These are phyloP conservation scores for Dolichallabes microphthalmus DNA, from an alignment of 2,113 vertebrate species.

Conservation along the genomic window DNA sequence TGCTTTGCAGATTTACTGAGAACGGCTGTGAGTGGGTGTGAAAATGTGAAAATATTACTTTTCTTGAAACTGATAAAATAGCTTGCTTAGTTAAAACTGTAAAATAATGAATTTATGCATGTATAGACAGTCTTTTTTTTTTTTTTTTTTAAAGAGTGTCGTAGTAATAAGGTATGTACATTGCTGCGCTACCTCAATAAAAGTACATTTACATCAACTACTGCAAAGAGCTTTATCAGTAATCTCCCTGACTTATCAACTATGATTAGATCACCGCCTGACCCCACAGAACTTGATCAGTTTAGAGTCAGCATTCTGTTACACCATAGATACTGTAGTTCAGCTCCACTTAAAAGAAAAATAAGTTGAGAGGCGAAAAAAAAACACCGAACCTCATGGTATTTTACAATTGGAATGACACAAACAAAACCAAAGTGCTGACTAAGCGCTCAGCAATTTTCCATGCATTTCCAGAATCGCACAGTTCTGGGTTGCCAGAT, in stretches of 20 bases:
- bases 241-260: too few relatives aligned
- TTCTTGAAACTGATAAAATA: background rate
- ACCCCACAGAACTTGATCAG: too few relatives aligned
- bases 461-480: constrained; percentile 14
- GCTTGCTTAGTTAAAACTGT: background rate
- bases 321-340: too few relatives aligned
- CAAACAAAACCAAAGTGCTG: background rate
- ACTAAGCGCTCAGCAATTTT: background rate
- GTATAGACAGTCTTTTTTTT: background rate
- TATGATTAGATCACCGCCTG: too few relatives aligned
- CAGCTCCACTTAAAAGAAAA: too few relatives aligned
- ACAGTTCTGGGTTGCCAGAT: background rate
- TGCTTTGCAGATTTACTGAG: background rate
- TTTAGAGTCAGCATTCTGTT: too few relatives aligned
- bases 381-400: too few relatives aligned
- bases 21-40: background rate
- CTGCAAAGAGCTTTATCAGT: too few relatives aligned
- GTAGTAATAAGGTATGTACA: too few relatives aligned
- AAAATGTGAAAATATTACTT: background rate
- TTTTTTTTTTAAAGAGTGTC: background rate
- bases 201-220: too few relatives aligned
- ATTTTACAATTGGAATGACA: background rate
- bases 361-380: too few relatives aligned
- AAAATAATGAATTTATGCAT: background rate
- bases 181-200: too few relatives aligned